Evolutionary conservation across 1,140 invertebrate genomes (phyloP).

Genomic region (Stratiolaelaps scimitus): DNA sequence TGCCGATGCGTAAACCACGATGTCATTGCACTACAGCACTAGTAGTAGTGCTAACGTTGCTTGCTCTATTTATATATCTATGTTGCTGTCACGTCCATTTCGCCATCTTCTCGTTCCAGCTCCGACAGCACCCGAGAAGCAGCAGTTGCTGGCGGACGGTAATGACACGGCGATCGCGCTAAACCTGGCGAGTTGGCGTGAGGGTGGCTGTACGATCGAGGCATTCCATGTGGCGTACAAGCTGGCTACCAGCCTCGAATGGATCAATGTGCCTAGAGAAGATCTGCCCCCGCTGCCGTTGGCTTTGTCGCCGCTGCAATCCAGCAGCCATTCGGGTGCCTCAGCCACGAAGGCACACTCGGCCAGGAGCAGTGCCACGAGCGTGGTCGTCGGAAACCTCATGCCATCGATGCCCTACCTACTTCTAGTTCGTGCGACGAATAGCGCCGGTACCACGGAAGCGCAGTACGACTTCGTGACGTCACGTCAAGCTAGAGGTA

Average conservation of each 20-base stretch:
- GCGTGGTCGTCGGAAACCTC: constrained; percentile 2
- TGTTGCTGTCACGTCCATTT: too few relatives aligned
- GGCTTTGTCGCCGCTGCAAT: too few relatives aligned
- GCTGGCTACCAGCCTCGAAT: constrained; percentile 7
- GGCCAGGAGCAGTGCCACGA: background rate
- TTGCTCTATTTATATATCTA: too few relatives aligned
- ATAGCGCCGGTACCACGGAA: constrained; percentile 20
- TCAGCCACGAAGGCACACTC: too few relatives aligned
- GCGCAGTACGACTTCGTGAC: constrained; percentile 28
- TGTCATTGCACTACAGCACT: too few relatives aligned
- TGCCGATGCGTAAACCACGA: too few relatives aligned
- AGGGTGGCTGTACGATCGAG: constrained; percentile 18
- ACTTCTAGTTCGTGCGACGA: constrained; percentile 11
- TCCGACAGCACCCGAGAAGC: constrained; percentile 16
- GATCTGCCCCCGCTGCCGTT: background rate
- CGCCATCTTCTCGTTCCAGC: background rate
- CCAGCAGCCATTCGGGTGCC: too few relatives aligned
- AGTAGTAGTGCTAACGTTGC: too few relatives aligned
- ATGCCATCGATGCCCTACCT: constrained; percentile 24
- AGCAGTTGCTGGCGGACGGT: background rate
- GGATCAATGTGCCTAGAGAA: constrained; percentile 17
- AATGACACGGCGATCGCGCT: constrained; percentile 2
- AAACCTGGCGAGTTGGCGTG: constrained; percentile 20
- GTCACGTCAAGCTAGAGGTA: constrained; percentile 12
- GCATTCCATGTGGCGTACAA: constrained; percentile 11